Evolutionary conservation across 1,140 invertebrate species (phyloP), one percentile per base, ranked within the genome.

Genomic region (Drosophila varians): DNA sequence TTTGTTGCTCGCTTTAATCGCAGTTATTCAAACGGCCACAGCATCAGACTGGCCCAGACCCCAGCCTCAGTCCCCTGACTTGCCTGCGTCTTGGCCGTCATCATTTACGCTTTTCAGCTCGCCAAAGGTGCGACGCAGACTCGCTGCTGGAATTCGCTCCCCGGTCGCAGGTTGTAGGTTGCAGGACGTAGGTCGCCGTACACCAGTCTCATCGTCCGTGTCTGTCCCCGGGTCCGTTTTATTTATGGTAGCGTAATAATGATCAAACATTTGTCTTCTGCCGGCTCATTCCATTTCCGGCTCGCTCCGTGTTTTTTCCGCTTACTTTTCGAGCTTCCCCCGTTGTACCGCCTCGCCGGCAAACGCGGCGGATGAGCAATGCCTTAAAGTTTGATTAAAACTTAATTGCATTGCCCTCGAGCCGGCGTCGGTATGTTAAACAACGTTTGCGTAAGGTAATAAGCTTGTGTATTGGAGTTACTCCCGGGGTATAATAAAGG

Each of bases 201-300:
- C 25, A 18, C 16, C 19, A 18, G 45, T 60, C 31, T 54, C 43
- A 5, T 25, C 49, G 55, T 49, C 53, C n/a, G 46, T 75, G 52
- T 36, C 52, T 73, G 79, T 84, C 79, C 57, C 65, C 38, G 52
- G 55, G 79, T 86, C 80, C 61, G 62, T 43, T 60, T 87, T 82
- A 87, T 87, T 87, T 87, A 87, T 87, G 74, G 74, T 72, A 74
- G 51, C 66, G 70, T 87, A 87, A 87, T 87, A 87, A 87, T 87
- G 82, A 87, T 87, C 82, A 71, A 72, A 73, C 82, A 87, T 87
- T 87, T 87, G 78, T 87, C 82, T 87, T 87, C 53, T 52, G 45
- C 36, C 57, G 40, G 40, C 58, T 49, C 61, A 65, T 66, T 7
- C 46, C 25, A 9, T 42, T 23, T n/a, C 28, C 6, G 31, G 51